Base-by-base conservation (phyloP, 2,888 invertebrate species). In the Scaptomyza flava region DNA sequence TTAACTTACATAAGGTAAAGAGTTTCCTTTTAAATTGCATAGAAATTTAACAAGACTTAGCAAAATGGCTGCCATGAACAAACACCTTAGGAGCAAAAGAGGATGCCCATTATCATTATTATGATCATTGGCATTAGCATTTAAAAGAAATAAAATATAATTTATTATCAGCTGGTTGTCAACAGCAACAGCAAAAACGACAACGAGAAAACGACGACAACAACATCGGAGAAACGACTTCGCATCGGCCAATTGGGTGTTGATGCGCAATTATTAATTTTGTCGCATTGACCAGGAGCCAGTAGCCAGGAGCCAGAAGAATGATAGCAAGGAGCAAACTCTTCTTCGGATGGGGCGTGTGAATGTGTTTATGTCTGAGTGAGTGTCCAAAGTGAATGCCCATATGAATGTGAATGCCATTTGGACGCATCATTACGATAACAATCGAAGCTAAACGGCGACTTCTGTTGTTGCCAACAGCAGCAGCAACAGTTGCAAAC, bases 131-230 rank as follows among this genome's bases (percentile, higher is more conserved):
- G 52, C 77, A 86, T 85, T 85, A 85, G 84, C 85, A 85, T 85
- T 72, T 70, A 81, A 86, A 85, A 86, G 84, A 85, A 86, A 85
- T 85, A 86, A 84, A 85, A 85, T 82, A 86, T 85, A 86, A 85
- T 85, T 85, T 85, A 85, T 86, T 84, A 86, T 84, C 84, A 63
- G 64, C 57, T 71, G 80, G 77, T 77, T 85, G 85, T 83, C 85
- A 83, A 36, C n/a, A n/a, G 20, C 4, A 14, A 5, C 6, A n/a
- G n/a, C n/a, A n/a, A n/a, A n/a, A n/a, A n/a, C 3, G 48, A 33
- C 33, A 4, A 23, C 6, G 9, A 4, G 3, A 11, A 7, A 12
- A 8, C 2, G 48, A 33, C 33, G 27, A 27, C 27, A 27, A 27
- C 23, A 23, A 23, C 23, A 23, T 23, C 23, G 8, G 2, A 11